phyloP scores from a whole-genome alignment of 2,797 vertebrate genomes.

The Micropoecilia bifurca region DNA sequence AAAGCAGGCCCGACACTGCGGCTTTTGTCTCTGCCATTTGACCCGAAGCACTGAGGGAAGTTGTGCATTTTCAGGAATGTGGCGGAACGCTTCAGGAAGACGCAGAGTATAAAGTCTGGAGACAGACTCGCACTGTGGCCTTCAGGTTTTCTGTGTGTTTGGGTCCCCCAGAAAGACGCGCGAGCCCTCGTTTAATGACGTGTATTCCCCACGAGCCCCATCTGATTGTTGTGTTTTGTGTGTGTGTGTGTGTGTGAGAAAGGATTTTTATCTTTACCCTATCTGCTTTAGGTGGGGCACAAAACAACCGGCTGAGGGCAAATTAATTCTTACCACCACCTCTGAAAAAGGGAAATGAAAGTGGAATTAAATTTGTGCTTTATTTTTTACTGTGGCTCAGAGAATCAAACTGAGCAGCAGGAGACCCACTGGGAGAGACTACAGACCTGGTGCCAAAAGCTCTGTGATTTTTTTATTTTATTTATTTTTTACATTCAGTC shows the following conservation, averaged over 20 bases:
- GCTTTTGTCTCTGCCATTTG: conserved; percentile 65
- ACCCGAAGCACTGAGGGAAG: conserved; percentile 58
- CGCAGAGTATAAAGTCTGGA: conserved; percentile 7
- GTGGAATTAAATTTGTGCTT: conserved; percentile 50
- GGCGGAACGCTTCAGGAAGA: conserved; percentile 56
- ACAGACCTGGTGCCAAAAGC: neutral
- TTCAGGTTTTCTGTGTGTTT: conserved; percentile 10
- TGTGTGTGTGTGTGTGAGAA: neutral
- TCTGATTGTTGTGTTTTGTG: conserved; percentile 23
- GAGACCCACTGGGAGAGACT: conserved; percentile 2
- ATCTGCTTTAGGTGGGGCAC: neutral
- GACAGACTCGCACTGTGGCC: conserved; percentile 25
- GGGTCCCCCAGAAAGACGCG: conserved; percentile 12
- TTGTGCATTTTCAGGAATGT: conserved; percentile 70
- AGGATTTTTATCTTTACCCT: neutral
- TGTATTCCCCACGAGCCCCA: neutral
- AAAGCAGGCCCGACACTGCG: conserved; percentile 28
- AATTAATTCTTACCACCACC: neutral
- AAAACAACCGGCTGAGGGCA: neutral
- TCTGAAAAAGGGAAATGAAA: conserved; percentile 47
- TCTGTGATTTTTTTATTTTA: neutral
- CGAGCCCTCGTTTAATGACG: conserved; percentile 1
- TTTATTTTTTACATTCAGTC: neutral
- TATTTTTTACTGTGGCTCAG: conserved; percentile 24
- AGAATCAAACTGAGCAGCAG: conserved; percentile 12